Evolutionary conservation across 2,888 invertebrate species (phyloP), one percentile per base, ranked within the genome.

Genomic region (Leucoptera coffeella): DNA sequence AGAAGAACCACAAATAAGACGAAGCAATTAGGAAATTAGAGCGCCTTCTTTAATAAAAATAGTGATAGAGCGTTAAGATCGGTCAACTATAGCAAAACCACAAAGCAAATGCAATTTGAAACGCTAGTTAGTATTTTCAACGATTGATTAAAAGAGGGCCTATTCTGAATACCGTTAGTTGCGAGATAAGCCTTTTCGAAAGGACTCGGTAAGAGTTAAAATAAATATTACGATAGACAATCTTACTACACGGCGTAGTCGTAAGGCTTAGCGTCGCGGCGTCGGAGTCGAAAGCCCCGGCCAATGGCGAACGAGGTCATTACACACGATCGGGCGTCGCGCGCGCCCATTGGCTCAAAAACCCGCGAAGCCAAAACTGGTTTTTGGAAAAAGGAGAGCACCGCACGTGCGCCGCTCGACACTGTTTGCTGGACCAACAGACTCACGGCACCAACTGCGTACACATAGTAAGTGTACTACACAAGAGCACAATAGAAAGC

Each of bases 251-350:
- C 21, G 12, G 26, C 28, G 29, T 28, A 30, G 28, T 12, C 29
- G 19, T 29, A 25, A 25, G 26, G 33, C 34, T 30, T 28, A 23
- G 34, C 30, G 32, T 30, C 30, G 26, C 21, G 21, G 15, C 11
- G 14, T 23, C 26, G 28, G 23, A 19, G 26, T n/a, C n/a, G 27
- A 24, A 28, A 28, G 9, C 27, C 25, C 30, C 28, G 37, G 32
- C 57, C 52, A 51, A 60, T 60, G 43, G 47, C 41, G 30, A 36
- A 40, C 47, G 54, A 60, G 50, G 58, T 50, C 48, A 52, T 53
- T 38, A 50, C 59, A 59, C 49, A 46, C 56, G 64, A 62, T 62
- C 62, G 47, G 49, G 38, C 42, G 20, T 27, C 29, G 29, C 31
- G 33, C 32, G 39, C 31, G 38, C 36, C 33, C 33, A 54, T 56